Evolutionary conservation across 2,888 invertebrate genomes (phyloP), one percentile per base, ranked within the genome.

Genomic region (Oligia strigilis): DNA sequence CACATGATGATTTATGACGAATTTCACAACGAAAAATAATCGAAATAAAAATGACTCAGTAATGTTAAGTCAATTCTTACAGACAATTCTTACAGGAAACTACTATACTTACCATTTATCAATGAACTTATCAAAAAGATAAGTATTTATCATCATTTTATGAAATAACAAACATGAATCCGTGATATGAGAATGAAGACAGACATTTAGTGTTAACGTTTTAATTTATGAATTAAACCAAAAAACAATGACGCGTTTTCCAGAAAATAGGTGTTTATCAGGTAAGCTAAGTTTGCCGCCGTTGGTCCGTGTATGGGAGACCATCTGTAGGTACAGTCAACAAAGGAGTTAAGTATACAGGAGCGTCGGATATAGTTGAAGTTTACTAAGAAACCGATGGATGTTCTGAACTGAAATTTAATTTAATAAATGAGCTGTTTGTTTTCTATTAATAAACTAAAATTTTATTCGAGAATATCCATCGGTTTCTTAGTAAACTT

Each of bases 1-100:
- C 17, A 52, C 17, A 17, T 17, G 17, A 55, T 19, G n/a, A 49
- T 62, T 29, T 0, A 29, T 29, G 43, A 43, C 36, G 23, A 78
- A 66, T 6, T 29, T 17, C 17, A 0, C 19, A 60, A 62, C 69
- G 4, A n/a, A 19, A 66, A n/a, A 52, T 17, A 19, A 52, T 17
- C 13, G 2, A n/a, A 73, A 43, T 58, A 66, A 58, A 80, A 49
- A 36, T 81, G 83, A 81, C 19, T 66, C 65, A 77, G 2, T 29
- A 4, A 2, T 1, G 29, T 19, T 52, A 17, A n/a, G n/a, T n/a
- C 17, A 70, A 23, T 6, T 46, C 23, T 36, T 36, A 78, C 78
- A 71, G 78, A 17, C 17, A 70, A 23, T 6, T 46, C 23, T 36
- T 36, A 78, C 78, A 71, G 78, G 84, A 83, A 83, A 81, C 60